Conservation (phyloP, 2,888 invertebrate genomes). For the Spialia ferax region DNA sequence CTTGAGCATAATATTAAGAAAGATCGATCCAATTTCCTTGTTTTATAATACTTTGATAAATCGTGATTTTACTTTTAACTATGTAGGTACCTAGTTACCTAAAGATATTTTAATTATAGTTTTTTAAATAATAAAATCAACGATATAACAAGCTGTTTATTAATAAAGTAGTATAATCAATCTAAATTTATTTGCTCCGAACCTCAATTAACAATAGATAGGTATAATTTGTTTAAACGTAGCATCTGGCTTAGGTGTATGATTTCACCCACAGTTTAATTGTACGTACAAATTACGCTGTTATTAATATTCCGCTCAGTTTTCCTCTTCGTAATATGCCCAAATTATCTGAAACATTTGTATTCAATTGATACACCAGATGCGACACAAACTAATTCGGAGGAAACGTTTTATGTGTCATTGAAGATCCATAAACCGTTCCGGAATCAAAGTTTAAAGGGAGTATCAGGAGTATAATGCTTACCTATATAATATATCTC, state of each 20-base stretch:
- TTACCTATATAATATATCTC: no score
- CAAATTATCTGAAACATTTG: constrained; percentile 4
- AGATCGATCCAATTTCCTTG: not conserved
- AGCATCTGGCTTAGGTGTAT: not conserved
- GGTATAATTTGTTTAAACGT: not conserved
- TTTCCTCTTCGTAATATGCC: not conserved
- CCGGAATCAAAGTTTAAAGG: constrained; percentile 8
- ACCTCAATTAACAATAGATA: not conserved
- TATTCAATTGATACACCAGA: not conserved
- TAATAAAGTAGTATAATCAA: no score
- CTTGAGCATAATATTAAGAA: not conserved
- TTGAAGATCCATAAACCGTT: constrained; percentile 1
- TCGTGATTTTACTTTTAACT: no score
- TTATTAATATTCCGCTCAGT: not conserved
- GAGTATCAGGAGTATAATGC: no score
- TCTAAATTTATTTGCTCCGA: not conserved
- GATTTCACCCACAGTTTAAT: not conserved
- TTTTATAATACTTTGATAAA: not conserved
- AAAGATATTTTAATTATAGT: no score
- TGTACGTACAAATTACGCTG: not conserved
- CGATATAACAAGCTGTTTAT: no score
- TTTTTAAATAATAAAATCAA: no score
- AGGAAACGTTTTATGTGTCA: constrained; percentile 8
- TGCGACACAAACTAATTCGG: constrained; percentile 7
- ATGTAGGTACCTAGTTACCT: not conserved